Evolutionary conservation across 2,797 vertebrate genomes (phyloP).

Genomic region (Sebastes minor): DNA sequence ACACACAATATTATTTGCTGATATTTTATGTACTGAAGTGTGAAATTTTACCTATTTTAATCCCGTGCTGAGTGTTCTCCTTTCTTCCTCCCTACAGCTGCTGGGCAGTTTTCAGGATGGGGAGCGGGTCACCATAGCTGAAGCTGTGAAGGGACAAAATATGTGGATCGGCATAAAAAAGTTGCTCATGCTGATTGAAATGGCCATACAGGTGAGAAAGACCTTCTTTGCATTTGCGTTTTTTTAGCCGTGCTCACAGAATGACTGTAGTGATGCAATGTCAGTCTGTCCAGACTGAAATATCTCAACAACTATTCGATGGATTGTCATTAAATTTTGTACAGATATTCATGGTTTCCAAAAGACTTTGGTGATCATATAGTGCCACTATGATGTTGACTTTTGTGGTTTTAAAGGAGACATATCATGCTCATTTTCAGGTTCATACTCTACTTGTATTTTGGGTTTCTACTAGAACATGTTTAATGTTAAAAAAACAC

Average conservation of each 20-base stretch:
- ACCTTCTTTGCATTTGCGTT: rapidly evolving
- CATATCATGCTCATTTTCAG: background rate
- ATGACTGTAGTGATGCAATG: rapidly evolving
- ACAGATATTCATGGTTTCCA: background rate
- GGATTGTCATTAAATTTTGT: background rate
- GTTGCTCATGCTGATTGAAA: slow-evolving; percentile 96
- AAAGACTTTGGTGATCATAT: background rate
- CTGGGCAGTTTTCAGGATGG: slow-evolving; percentile 93
- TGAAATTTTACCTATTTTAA: background rate
- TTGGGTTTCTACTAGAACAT: background rate
- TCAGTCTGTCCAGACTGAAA: background rate
- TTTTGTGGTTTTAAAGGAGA: background rate
- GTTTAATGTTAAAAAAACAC: too few relatives aligned
- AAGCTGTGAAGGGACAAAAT: slow-evolving; percentile 84
- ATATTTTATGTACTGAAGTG: background rate
- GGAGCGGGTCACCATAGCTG: slow-evolving; percentile 87
- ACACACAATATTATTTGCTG: background rate
- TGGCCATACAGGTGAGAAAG: slow-evolving; percentile 91
- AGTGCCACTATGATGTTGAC: background rate
- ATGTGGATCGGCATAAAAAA: slow-evolving; percentile 97
- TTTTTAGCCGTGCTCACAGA: background rate
- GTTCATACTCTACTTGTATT: background rate
- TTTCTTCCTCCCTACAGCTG: slow-evolving; percentile 76
- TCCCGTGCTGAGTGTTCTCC: background rate
- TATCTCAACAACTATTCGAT: too few relatives aligned